Evolutionary conservation across 1,140 invertebrate genomes (phyloP).

Genomic region (Trichogramma pretiosum): DNA sequence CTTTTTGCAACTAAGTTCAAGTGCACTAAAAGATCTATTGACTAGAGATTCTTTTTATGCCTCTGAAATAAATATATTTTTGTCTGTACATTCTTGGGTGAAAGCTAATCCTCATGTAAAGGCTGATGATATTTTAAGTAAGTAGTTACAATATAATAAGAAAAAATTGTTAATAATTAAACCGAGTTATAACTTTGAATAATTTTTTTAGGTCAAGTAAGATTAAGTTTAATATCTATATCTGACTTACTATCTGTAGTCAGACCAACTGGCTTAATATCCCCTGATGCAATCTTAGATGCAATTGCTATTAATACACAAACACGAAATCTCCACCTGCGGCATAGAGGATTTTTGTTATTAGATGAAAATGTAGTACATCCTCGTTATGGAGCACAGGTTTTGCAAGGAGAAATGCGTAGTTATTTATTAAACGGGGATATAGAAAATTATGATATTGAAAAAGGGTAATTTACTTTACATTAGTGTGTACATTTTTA

Average conservation of each 20-base stretch:
- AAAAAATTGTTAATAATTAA: too few relatives aligned
- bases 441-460: slow-evolving; percentile 79
- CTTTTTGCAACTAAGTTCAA: slow-evolving; percentile 74
- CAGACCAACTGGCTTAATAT: slow-evolving; percentile 73
- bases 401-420: slow-evolving; percentile 80
- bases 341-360: slow-evolving; percentile 71
- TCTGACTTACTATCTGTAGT: slow-evolving; percentile 82
- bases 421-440: slow-evolving; percentile 82
- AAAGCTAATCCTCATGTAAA: slow-evolving; percentile 63
- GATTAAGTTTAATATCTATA: slow-evolving; percentile 79
- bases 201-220: slow-evolving; percentile 49
- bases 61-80: slow-evolving; percentile 90
- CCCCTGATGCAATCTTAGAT: slow-evolving; percentile 85
- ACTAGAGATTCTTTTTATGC: slow-evolving; percentile 92
- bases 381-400: slow-evolving; percentile 65
- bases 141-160: too few relatives aligned
- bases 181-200: slow-evolving; percentile 6
- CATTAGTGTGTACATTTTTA: not conserved
- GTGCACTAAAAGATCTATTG: slow-evolving; percentile 74
- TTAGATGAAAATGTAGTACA: slow-evolving; percentile 88
- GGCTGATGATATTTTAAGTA: slow-evolving; percentile 41
- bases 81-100: slow-evolving; percentile 79
- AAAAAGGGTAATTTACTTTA: slow-evolving; percentile 51
- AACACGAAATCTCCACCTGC: slow-evolving; percentile 65
- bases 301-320: slow-evolving; percentile 80